Base-by-base conservation (phyloP, 2,888 invertebrate genomes). In the Netelia virgata region DNA sequence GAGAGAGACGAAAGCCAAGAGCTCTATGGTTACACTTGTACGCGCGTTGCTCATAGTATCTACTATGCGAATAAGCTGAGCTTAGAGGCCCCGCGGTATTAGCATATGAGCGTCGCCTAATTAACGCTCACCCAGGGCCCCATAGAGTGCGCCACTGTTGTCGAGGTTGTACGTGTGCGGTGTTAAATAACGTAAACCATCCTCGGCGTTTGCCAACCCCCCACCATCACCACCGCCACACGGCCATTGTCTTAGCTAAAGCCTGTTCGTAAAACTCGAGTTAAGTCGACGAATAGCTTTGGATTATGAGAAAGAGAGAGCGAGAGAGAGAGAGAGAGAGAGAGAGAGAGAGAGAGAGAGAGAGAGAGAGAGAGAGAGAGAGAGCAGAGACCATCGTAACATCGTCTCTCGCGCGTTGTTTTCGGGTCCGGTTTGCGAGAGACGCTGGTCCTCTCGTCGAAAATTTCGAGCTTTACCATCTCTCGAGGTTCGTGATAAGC, bases 71-170 rank as follows among this genome's bases (percentile, higher is more conserved):
- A 91, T 92, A 92, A 92, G 91, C 92, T 91, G 89, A 91, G 92
- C 92, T 93, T 92, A 92, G 92, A 92, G 91, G 91, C 90, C 89
- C 88, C 90, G 87, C 87, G 89, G 88, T 86, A 93, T 93, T 93
- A 92, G 93, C 93, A 92, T 93, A 92, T 91, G 92, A 92, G 92
- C 92, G 88, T 89, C 88, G 91, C 91, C 93, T 93, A 92, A 93
- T 93, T 93, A 93, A 92, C 92, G 91, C 89, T 88, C 90, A 88
- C 55, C 57, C 70, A 77, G 55, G 23, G 70, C 61, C 50, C 61
- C 23, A 14, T 23, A 57, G 53, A 55, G 57, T 68, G 68, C 64
- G 70, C 57, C 64, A 28, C 68, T 43, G 61, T 66, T 23, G 57
- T 53, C 78, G 61, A 57, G 66, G 11, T 16, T 41, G 70, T 55